Conservation (phyloP, 2,888 invertebrate species). For the Dioctria rufipes region DNA sequence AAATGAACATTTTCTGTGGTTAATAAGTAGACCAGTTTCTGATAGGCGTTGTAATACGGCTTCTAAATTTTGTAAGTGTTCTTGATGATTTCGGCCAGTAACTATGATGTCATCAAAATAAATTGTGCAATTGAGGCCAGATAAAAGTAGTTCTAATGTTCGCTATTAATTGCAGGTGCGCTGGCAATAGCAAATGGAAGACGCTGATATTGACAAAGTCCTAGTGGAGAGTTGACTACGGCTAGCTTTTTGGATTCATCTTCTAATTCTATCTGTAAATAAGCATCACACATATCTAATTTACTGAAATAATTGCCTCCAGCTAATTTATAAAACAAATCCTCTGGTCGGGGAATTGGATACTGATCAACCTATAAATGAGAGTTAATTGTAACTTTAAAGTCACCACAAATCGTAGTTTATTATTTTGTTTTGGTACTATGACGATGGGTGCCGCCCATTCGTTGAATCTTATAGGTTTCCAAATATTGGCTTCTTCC, state of each 20-base stretch:
- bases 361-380: conserved; percentile 31
- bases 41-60: neutral
- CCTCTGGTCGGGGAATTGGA: conserved; percentile 32
- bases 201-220: conserved; percentile 8
- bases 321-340: conserved; percentile 31
- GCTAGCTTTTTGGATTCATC: conserved; percentile 2
- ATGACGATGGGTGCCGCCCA: conserved; percentile 49
- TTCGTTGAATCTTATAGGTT: conserved; percentile 35
- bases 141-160: conserved; percentile 1
- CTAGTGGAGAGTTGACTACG: conserved; percentile 13
- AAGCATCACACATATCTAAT: conserved; percentile 10
- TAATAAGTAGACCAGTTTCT: neutral
- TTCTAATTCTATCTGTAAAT: neutral
- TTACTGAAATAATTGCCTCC: conserved; percentile 33
- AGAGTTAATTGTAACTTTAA: conserved; percentile 50
- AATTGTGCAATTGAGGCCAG: conserved; percentile 33
- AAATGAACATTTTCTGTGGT: neutral
- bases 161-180: neutral
- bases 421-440: conserved; percentile 28
- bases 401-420: conserved; percentile 53
- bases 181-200: conserved; percentile 18
- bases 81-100: conserved; percentile 23
- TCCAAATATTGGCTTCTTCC: conserved; percentile 27
- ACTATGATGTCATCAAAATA: conserved; percentile 53
- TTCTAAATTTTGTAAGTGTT: conserved; percentile 15